phyloP scores from a whole-genome alignment of 1,140 invertebrate genomes.

The Periplaneta americana region DNA sequence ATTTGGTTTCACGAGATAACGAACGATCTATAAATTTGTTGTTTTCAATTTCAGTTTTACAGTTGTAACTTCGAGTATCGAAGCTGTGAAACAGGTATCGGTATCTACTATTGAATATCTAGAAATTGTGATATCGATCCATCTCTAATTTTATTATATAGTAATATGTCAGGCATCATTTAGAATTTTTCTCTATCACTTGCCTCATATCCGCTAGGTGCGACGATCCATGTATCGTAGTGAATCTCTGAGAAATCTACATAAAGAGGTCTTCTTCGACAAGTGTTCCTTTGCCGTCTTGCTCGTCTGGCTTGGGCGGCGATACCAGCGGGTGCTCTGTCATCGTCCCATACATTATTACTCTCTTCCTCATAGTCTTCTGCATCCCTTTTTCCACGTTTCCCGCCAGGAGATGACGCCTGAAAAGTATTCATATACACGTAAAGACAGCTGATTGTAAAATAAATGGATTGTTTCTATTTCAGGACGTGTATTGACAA shows the following conservation, averaged over 20 bases:
- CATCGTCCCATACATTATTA: slow-evolving; percentile 22
- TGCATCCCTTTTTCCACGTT: slow-evolving; percentile 27
- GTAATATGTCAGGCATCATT: too few species aligned
- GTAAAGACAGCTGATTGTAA: neutral
- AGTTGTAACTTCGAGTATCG: too few species aligned
- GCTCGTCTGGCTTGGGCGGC: neutral
- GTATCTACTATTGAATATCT: too few species aligned
- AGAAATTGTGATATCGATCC: too few species aligned
- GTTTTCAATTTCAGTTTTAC: too few species aligned
- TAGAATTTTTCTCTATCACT: too few species aligned
- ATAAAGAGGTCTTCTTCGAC: slow-evolving; percentile 48
- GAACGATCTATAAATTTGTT: too few species aligned
- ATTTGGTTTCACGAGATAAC: too few species aligned
- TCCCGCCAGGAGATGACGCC: slow-evolving; percentile 17
- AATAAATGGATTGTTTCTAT: neutral
- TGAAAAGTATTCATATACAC: too few species aligned
- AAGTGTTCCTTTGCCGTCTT: slow-evolving; percentile 40
- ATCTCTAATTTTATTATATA: too few species aligned
- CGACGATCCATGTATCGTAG: slow-evolving; percentile 60
- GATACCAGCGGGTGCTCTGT: neutral
- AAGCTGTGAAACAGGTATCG: too few species aligned
- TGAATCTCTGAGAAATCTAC: slow-evolving; percentile 56
- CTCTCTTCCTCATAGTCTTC: slow-evolving; percentile 30
- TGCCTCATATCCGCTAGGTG: slow-evolving; percentile 54
- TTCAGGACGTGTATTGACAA: too few species aligned